A percentile compares a stretch with the other conserved stretches of the same genome.
These are phyloP conservation scores for Anoplolepis gracilipes DNA, from an alignment of 1,140 invertebrate genomes.

Conservation along the genomic window DNA sequence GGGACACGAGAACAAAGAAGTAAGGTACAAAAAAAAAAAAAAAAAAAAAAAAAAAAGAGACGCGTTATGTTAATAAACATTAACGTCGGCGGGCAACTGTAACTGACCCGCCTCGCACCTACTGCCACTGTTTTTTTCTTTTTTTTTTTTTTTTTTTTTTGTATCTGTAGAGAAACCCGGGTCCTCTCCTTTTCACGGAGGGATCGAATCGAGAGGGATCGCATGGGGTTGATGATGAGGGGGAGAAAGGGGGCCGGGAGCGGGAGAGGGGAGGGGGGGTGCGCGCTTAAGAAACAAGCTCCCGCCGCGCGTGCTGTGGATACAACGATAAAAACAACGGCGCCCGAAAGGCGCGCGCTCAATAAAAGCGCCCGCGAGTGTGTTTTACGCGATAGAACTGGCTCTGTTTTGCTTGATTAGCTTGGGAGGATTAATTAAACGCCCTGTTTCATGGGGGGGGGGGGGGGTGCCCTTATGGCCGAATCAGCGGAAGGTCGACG, in stretches of 20 bases:
- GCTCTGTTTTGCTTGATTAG: conserved; percentile 65
- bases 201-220: conserved; percentile 36
- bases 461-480: conserved; percentile 37
- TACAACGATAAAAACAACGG: conserved; percentile 63
- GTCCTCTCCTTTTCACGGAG: conserved; percentile 52
- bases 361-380: conserved; percentile 56
- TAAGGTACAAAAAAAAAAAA: conserved; percentile 61
- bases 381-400: conserved; percentile 64
- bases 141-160: too few relatives aligned
- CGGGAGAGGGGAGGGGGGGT: not conserved
- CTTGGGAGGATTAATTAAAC: conserved; percentile 59
- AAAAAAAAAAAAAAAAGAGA: conserved; percentile 62
- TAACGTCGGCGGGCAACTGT: conserved; percentile 55
- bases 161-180: conserved; percentile 52
- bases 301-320: conserved; percentile 60
- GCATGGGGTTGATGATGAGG: not conserved
- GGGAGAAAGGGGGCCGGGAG: not conserved
- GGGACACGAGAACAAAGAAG: conserved; percentile 61
- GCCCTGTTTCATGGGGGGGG: conserved; percentile 53
- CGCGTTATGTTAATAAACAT: conserved; percentile 52
- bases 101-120: conserved; percentile 57
- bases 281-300: conserved; percentile 66
- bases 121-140: conserved; percentile 41
- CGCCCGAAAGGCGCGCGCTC: conserved; percentile 51
- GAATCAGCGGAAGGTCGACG: conserved; percentile 43